Base-by-base conservation (phyloP, 30 jellyfish, hydroid and myxozoan species). In the Aurelia aurita complex sp. Pacific region DNA sequence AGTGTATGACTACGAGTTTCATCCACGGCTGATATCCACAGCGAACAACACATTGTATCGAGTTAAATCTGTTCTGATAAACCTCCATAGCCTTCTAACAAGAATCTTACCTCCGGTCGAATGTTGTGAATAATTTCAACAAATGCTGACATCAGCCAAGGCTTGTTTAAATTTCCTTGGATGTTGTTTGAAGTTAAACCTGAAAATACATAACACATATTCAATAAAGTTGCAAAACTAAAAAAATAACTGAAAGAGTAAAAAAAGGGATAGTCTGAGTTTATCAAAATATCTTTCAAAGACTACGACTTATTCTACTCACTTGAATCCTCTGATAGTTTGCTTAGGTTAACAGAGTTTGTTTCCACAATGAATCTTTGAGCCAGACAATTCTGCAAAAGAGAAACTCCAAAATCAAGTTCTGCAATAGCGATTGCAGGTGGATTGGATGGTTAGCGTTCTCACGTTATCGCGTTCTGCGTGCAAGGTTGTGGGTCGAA, bases 301-400 rank as follows among this genome's bases (percentile, higher is more conserved):
- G 57, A 46, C 15, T 46, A 4, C 1, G 15, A 46, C 14, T 46
- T 46, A 1, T 6, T 15, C 43, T 15, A 74, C 93, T 42, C 63
- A 84, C 93, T 73, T 60, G 87, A 15, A 34, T 84, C 93, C 5
- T 84, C 93, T 67, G 78, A 17, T 38, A 84, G 60, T 35, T 73
- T 73, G 82, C 87, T 84, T 14, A 84, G 87, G 36, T 74, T 84
- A 16, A 84, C 81, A 2, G 93, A 40, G 52, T 84, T 84, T 5
- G 87, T 69, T 6, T 84, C 82, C 2, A 11, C 77, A 66, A 43
- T 63, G 43, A 54, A 84, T 64, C 93, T 73, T 50, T 84, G 82
- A 65, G 93, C 93, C 67, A 84, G 60, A 40, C 93, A 84, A 77
- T 74, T 84, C 93, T 84, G 52, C 13, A 61, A 72, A 61, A 18